Conservation (phyloP, 2,888 invertebrate genomes). For the Lithophane ornitopus region DNA sequence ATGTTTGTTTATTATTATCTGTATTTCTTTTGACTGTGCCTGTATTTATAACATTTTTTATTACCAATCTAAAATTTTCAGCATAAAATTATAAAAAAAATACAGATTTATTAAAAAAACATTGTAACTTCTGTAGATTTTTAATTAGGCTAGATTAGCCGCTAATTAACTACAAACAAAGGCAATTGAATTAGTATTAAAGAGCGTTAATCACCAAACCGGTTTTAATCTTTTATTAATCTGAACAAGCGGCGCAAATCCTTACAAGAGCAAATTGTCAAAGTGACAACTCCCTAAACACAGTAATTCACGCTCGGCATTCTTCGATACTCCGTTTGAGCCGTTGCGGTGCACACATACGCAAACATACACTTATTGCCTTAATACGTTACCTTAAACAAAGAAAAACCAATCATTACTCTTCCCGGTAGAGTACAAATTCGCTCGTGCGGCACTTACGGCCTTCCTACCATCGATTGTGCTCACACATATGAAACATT, state of each 20-base stretch:
- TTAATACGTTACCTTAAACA: constrained; percentile 71
- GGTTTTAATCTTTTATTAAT: constrained; percentile 69
- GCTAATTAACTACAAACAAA: constrained; percentile 19
- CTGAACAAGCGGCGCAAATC: constrained; percentile 73
- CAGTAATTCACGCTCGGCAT: constrained; percentile 89
- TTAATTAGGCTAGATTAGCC: constrained; percentile 20
- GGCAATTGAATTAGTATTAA: constrained; percentile 33
- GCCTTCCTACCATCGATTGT: constrained; percentile 68
- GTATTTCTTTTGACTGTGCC: background rate
- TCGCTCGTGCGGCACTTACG: constrained; percentile 63
- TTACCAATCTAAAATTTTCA: background rate
- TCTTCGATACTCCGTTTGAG: constrained; percentile 88
- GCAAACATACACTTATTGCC: constrained; percentile 82
- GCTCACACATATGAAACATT: constrained; percentile 83
- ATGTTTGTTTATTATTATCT: constrained; percentile 32
- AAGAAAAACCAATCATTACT: constrained; percentile 62
- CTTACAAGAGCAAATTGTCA: constrained; percentile 87
- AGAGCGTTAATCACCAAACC: constrained; percentile 41
- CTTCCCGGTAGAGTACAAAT: constrained; percentile 61
- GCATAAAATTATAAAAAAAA: background rate
- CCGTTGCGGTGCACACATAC: constrained; percentile 83
- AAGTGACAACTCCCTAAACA: constrained; percentile 89
- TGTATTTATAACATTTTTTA: constrained; percentile 5
- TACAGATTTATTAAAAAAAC: background rate
- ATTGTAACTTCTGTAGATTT: background rate